Percentiles rank a stretch among this genome's conserved stretches.
phyloP scores from a whole-genome alignment of 53 echinoderm and acorn worm species.

The Glandiceps talaboti region DNA sequence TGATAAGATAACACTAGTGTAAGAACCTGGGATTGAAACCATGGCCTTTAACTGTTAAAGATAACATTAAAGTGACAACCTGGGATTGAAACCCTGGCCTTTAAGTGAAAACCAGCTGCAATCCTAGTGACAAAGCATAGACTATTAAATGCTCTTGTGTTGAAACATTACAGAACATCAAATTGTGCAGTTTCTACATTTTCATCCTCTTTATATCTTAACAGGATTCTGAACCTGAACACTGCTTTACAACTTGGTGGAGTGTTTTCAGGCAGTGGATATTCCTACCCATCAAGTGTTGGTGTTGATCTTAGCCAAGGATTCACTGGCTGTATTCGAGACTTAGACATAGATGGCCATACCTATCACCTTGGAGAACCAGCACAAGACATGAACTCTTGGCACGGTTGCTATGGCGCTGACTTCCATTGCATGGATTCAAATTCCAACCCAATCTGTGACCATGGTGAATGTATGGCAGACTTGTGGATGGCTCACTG shows the following conservation, averaged over 20 bases:
- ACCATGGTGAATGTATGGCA: not conserved
- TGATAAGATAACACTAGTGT: too few species aligned
- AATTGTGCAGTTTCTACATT: too few species aligned
- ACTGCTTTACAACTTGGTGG: slow-evolving; percentile 89
- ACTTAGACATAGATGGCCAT: slow-evolving; percentile 61
- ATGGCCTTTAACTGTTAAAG: too few species aligned
- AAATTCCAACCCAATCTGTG: not conserved
- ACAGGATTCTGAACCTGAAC: slow-evolving; percentile 64
- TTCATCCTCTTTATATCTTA: not conserved
- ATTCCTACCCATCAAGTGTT: slow-evolving; percentile 13
- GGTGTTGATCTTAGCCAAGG: slow-evolving; percentile 3
- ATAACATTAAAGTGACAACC: too few species aligned
- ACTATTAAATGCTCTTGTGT: too few species aligned
- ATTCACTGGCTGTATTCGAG: slow-evolving; percentile 71
- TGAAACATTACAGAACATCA: too few species aligned
- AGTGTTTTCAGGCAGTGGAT: slow-evolving; percentile 13
- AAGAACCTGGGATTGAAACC: too few species aligned
- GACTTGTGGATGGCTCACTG: not conserved
- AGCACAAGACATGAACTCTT: slow-evolving; percentile 19
- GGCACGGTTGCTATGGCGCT: slow-evolving; percentile 50
- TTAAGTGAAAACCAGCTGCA: too few species aligned
- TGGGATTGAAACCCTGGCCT: too few species aligned
- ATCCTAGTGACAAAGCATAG: too few species aligned
- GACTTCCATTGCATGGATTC: slow-evolving; percentile 26
- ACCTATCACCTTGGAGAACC: slow-evolving; percentile 42